These are phyloP conservation scores for Criorhina ranunculi DNA, from an alignment of 2,888 invertebrate genomes.

Conservation along the genomic window DNA sequence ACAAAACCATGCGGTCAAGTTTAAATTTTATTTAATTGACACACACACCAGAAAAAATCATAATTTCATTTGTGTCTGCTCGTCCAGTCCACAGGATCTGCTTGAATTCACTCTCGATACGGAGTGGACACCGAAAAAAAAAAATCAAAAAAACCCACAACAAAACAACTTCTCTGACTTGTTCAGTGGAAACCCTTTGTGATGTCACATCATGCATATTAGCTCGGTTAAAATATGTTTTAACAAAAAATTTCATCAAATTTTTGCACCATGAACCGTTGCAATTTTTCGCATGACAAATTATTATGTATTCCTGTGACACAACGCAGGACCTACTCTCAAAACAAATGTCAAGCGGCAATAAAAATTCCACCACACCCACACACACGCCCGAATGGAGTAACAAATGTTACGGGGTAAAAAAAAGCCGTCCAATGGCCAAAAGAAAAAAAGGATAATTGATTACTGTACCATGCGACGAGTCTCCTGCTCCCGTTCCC, in stretches of 20 bases:
- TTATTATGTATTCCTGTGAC: constrained; percentile 76
- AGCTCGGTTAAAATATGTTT: constrained; percentile 61
- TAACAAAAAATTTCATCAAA: constrained; percentile 42
- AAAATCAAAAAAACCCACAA: constrained; percentile 64
- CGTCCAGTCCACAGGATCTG: not conserved
- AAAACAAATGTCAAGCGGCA: constrained; percentile 76
- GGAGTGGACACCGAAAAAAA: too few species aligned
- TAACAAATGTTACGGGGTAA: constrained; percentile 70
- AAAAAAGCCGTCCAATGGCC: constrained; percentile 50
- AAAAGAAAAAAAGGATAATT: constrained; percentile 71
- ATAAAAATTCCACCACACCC: constrained; percentile 73
- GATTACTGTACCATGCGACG: constrained; percentile 72
- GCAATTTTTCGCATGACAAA: constrained; percentile 76
- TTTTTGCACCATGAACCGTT: constrained; percentile 31
- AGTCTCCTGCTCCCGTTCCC: constrained; percentile 42
- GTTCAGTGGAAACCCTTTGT: constrained; percentile 66
- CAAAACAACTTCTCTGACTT: constrained; percentile 73
- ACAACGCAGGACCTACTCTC: constrained; percentile 48
- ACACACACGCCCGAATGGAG: constrained; percentile 60
- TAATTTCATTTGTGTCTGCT: constrained; percentile 65
- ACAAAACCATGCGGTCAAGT: constrained; percentile 71
- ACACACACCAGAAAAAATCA: constrained; percentile 69
- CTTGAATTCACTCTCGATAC: constrained; percentile 19
- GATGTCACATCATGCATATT: constrained; percentile 71
- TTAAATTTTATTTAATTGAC: constrained; percentile 76